Evolutionary conservation across 2,113 vertebrate species (phyloP).

Genomic region (Smithornis capensis): DNA sequence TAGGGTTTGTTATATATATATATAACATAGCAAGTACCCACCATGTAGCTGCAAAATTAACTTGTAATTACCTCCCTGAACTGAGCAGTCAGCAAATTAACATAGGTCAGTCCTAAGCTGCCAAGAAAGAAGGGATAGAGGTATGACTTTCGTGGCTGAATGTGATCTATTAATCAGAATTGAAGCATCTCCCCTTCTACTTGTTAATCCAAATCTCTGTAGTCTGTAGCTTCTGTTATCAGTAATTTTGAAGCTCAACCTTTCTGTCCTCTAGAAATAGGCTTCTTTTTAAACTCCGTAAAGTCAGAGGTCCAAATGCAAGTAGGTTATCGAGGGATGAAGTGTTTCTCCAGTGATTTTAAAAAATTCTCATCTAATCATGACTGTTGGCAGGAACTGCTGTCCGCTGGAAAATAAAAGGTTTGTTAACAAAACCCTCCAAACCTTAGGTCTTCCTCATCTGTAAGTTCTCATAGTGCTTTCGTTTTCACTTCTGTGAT

Average conservation of each 20-base stretch:
- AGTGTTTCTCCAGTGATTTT: not conserved
- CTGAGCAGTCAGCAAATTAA: not conserved
- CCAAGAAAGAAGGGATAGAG: not conserved
- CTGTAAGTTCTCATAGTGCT: not conserved
- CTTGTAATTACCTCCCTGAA: not conserved
- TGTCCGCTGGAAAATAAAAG: not conserved
- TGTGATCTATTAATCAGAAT: not conserved
- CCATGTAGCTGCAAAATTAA: not conserved
- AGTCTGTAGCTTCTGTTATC: not conserved
- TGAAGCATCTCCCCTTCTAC: not conserved
- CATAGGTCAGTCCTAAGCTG: not conserved
- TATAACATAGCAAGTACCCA: fast-evolving
- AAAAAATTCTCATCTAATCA: not conserved
- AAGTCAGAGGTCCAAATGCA: not conserved
- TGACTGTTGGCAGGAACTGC: not conserved
- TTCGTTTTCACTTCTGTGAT: conserved; percentile 5
- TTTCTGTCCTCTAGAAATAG: not conserved
- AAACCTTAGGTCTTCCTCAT: not conserved
- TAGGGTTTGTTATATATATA: not conserved
- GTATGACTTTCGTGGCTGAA: not conserved
- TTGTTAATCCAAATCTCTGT: not conserved
- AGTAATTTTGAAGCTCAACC: not conserved
- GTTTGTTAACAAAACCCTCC: not conserved
- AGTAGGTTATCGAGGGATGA: not conserved
- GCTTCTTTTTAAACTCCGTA: not conserved